Evolutionary conservation across 2,797 vertebrate species (phyloP).

Genomic region (Helostoma temminkii): DNA sequence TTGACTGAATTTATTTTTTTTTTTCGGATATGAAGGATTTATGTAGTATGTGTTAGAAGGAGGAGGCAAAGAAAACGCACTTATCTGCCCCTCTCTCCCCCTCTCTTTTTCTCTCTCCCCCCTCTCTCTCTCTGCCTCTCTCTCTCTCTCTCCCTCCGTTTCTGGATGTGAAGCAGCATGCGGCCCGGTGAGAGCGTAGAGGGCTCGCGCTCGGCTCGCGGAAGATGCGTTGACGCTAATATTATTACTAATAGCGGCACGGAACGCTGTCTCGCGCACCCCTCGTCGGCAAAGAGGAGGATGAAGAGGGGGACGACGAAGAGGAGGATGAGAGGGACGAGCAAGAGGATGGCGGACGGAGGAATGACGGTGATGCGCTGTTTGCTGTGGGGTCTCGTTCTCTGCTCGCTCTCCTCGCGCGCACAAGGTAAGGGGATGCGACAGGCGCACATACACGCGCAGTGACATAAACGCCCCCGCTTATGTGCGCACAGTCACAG

Average conservation of each 20-base stretch:
- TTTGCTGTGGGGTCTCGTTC: slow-evolving; percentile 78
- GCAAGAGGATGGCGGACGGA: slow-evolving; percentile 64
- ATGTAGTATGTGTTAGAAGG: slow-evolving; percentile 73
- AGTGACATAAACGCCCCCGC: slow-evolving; percentile 1
- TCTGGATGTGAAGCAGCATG: slow-evolving; percentile 85
- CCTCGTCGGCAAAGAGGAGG: slow-evolving; percentile 55
- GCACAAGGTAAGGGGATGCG: slow-evolving; percentile 79
- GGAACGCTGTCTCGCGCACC: slow-evolving; percentile 67
- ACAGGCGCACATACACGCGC: slow-evolving; percentile 37
- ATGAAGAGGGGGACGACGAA: slow-evolving; percentile 61
- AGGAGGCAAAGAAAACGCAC: slow-evolving; percentile 65
- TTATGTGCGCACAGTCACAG: slow-evolving; percentile 1
- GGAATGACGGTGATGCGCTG: slow-evolving; percentile 75
- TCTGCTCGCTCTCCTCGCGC: slow-evolving; percentile 74
- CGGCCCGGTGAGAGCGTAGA: slow-evolving; percentile 83
- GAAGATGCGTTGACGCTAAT: slow-evolving; percentile 69
- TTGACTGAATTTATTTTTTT: slow-evolving; percentile 62
- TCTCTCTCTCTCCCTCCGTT: slow-evolving; percentile 36
- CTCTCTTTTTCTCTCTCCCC: neutral
- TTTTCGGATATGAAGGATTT: slow-evolving; percentile 75
- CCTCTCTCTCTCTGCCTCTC: slow-evolving; percentile 12
- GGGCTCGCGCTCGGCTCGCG: slow-evolving; percentile 79
- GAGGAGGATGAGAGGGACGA: slow-evolving; percentile 46
- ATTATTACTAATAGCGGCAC: slow-evolving; percentile 51
- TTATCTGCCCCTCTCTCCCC: slow-evolving; percentile 17